These are phyloP conservation scores for Chaetops frenatus DNA, from an alignment of 2,113 vertebrate species.

Conservation along the genomic window DNA sequence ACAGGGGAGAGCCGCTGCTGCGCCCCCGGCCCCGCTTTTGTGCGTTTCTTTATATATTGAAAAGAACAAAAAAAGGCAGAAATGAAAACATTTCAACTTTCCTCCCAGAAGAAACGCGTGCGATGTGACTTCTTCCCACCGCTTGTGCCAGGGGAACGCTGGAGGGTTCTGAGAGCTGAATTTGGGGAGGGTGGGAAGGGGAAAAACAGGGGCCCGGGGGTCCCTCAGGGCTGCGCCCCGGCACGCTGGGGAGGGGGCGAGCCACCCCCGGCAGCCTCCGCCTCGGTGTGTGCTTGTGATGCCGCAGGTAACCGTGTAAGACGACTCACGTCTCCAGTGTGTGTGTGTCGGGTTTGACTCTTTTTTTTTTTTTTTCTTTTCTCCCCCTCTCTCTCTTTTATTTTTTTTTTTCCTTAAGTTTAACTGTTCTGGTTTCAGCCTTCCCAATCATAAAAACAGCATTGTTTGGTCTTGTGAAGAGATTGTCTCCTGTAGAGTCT, in stretches of 20 bases:
- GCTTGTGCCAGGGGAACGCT: background rate
- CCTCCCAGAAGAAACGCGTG: background rate
- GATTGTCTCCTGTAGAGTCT: constrained; percentile 61
- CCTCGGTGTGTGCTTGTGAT: background rate
- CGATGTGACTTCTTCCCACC: background rate
- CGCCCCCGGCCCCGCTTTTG: background rate
- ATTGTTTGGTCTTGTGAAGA: constrained; percentile 75
- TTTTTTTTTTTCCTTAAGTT: background rate
- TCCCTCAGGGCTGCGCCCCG: background rate
- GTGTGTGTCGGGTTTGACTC: background rate
- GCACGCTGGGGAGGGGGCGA: background rate
- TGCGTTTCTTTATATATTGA: background rate
- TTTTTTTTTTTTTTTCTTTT: background rate
- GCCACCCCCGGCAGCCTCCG: background rate
- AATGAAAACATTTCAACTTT: constrained; percentile 71
- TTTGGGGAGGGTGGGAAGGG: background rate
- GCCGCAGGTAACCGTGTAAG: constrained; percentile 30
- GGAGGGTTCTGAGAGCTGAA: background rate
- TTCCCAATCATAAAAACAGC: constrained; percentile 74
- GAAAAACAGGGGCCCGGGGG: background rate
- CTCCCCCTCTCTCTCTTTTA: accelerated
- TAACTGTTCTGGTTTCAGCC: constrained; percentile 40
- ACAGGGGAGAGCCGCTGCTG: background rate
- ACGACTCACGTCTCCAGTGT: background rate
- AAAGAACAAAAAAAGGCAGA: constrained; percentile 31